Conservation (phyloP, 2,113 vertebrate genomes). For the Poecilia latipinna region DNA sequence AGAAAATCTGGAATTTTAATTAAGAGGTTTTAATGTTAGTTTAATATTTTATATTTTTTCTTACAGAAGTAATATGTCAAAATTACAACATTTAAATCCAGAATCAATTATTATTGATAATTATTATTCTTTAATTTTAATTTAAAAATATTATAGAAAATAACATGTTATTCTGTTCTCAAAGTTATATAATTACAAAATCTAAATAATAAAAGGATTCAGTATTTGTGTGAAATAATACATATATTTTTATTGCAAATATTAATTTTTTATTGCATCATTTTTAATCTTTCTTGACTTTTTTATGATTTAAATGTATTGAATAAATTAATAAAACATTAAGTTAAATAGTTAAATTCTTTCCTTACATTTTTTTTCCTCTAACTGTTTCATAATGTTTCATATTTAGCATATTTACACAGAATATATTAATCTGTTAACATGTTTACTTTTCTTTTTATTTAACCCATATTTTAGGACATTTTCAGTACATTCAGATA, state of each 20-base stretch:
- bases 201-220: neutral
- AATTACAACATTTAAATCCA: neutral
- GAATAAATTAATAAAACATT: neutral
- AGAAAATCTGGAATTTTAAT: no score
- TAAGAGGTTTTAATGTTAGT: neutral
- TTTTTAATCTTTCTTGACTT: neutral
- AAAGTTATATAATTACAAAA: neutral
- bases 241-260: no score
- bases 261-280: neutral
- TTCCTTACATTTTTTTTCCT: no score
- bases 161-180: neutral
- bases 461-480: neutral
- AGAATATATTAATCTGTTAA: neutral
- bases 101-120: neutral
- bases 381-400: neutral
- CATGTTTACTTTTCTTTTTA: neutral
- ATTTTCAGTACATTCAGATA: neutral
- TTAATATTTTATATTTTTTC: neutral
- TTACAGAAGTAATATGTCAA: neutral
- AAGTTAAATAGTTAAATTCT: neutral
- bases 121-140: no score
- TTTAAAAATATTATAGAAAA: no score
- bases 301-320: neutral
- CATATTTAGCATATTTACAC: neutral
- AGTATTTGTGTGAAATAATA: no score